Percentiles rank a stretch among this genome's conserved stretches.
Conservation (phyloP, 1,140 invertebrate species). For the Ostrea denselamellosa region DNA sequence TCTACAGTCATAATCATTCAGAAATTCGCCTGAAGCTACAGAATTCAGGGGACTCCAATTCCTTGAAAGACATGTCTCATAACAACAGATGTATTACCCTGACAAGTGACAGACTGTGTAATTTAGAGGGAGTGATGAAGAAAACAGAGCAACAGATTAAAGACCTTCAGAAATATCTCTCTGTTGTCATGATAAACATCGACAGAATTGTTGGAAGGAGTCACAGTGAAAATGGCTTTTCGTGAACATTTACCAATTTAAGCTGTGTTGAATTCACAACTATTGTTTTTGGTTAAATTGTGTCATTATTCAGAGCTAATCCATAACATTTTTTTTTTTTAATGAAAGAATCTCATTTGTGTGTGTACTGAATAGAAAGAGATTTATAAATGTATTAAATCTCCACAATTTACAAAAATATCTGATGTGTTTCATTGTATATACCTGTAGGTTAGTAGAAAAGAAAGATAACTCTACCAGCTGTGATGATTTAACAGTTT, state of each 20-base stretch:
- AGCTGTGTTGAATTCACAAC: neutral
- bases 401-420: neutral
- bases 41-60: slow-evolving; percentile 46
- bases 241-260: neutral
- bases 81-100: slow-evolving; percentile 45
- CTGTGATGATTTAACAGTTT: too few species aligned
- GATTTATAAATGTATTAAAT: neutral
- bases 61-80: slow-evolving; percentile 50
- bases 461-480: neutral
- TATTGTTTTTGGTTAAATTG: neutral
- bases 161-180: slow-evolving; percentile 57
- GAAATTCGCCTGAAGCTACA: slow-evolving; percentile 60
- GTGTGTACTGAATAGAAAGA: neutral
- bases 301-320: neutral
- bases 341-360: neutral
- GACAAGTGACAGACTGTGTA: slow-evolving; percentile 47
- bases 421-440: neutral
- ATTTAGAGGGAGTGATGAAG: slow-evolving; percentile 56
- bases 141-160: slow-evolving; percentile 62
- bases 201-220: slow-evolving; percentile 46
- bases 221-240: slow-evolving; percentile 21
- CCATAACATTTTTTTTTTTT: neutral
- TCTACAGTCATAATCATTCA: slow-evolving; percentile 59
- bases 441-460: neutral
- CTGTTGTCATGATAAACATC: slow-evolving; percentile 50